phyloP scores from a whole-genome alignment of 1,140 invertebrate species.

The Phthorimaea operculella region DNA sequence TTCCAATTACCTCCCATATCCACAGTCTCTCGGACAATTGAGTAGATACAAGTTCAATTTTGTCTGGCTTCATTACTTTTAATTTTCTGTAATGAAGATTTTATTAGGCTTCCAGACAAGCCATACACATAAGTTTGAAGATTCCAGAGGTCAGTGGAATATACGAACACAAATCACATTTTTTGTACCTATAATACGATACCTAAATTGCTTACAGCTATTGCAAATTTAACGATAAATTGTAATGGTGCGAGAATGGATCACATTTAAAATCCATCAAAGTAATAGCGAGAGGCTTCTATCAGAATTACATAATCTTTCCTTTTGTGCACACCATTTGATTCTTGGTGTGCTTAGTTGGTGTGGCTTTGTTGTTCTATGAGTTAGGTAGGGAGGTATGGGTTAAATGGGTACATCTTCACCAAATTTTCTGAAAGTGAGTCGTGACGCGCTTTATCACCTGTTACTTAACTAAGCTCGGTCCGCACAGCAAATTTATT shows the following conservation, averaged over 20 bases:
- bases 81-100: not conserved
- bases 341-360: constrained; percentile 26
- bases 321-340: constrained; percentile 29
- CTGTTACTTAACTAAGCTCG: too few species aligned
- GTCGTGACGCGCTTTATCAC: too few species aligned
- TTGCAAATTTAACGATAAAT: not conserved
- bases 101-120: not conserved
- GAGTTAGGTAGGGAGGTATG: too few species aligned
- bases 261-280: constrained; percentile 15
- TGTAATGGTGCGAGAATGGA: constrained; percentile 7
- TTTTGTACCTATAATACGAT: too few species aligned
- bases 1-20: not conserved
- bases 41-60: not conserved
- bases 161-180: too few species aligned
- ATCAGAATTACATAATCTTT: constrained; percentile 15
- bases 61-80: not conserved
- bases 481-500: too few species aligned
- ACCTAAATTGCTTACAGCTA: too few species aligned
- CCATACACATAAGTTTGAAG: not conserved
- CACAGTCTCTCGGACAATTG: not conserved
- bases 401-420: too few species aligned
- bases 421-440: too few species aligned
- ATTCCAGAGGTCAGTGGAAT: too few species aligned
- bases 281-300: not conserved
- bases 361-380: constrained; percentile 25